Evolutionary conservation across 2,888 invertebrate species (phyloP).

Genomic region (Eumacrocentrus americanus): DNA sequence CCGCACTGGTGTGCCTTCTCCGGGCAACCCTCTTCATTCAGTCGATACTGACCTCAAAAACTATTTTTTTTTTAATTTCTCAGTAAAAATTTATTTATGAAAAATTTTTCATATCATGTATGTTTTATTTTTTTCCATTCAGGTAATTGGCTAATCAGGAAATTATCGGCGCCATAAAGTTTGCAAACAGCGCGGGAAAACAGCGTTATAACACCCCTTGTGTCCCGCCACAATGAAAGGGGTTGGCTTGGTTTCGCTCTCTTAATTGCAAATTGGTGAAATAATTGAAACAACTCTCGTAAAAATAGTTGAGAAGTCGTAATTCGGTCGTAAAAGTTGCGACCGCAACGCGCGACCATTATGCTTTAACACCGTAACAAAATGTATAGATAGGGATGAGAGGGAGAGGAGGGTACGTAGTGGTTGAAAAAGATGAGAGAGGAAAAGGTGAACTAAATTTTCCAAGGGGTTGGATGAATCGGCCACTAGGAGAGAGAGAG

Average conservation of each 20-base stretch:
- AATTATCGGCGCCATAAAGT: constrained; percentile 54
- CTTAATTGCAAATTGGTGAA: constrained; percentile 62
- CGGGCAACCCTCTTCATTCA: constrained; percentile 34
- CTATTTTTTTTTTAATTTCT: neutral
- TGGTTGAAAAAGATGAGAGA: neutral
- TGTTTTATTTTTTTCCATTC: constrained; percentile 27
- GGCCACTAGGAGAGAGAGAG: constrained; percentile 11
- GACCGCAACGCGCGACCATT: constrained; percentile 54
- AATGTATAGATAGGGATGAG: constrained; percentile 1
- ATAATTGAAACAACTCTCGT: constrained; percentile 63
- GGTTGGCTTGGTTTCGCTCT: constrained; percentile 41
- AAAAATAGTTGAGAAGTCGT: constrained; percentile 62
- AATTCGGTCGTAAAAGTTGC: constrained; percentile 58
- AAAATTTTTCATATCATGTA: neutral
- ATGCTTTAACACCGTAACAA: constrained; percentile 36
- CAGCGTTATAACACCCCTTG: constrained; percentile 33
- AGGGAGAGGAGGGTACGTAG: neutral
- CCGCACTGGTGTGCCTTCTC: constrained; percentile 51
- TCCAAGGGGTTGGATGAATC: constrained; percentile 36
- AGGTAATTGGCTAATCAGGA: constrained; percentile 52
- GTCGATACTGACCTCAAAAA: neutral
- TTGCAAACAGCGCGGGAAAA: constrained; percentile 30
- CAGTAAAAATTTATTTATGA: neutral
- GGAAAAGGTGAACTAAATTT: neutral
- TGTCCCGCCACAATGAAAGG: constrained; percentile 26